phyloP scores from a whole-genome alignment of 2,113 vertebrate genomes.

The Brachyistius frenatus region DNA sequence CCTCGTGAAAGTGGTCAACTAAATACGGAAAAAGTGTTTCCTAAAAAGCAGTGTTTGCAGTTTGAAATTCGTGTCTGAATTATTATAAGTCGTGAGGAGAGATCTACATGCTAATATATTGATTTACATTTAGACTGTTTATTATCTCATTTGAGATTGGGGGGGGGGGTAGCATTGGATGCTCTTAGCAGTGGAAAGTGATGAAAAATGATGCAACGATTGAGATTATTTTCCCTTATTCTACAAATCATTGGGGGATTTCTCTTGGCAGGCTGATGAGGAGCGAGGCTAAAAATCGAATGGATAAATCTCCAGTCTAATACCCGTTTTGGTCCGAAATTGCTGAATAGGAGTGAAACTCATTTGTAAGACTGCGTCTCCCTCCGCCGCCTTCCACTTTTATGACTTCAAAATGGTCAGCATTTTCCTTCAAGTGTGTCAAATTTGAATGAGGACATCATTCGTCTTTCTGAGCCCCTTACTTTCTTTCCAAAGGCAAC shows the following conservation, averaged over 20 bases:
- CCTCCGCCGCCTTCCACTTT: slow-evolving; percentile 61
- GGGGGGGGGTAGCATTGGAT: background rate
- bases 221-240: slow-evolving; percentile 75
- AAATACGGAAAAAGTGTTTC: background rate
- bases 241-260: slow-evolving; percentile 53
- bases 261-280: slow-evolving; percentile 54
- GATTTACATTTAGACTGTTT: slow-evolving; percentile 64
- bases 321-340: slow-evolving; percentile 68
- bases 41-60: slow-evolving; percentile 24
- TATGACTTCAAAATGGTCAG: slow-evolving; percentile 79
- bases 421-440: slow-evolving; percentile 80
- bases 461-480: slow-evolving; percentile 65
- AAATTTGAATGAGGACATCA: slow-evolving; percentile 80
- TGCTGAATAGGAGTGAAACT: slow-evolving; percentile 76
- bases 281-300: slow-evolving; percentile 62
- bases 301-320: slow-evolving; percentile 65
- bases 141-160: slow-evolving; percentile 44
- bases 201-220: slow-evolving; percentile 80
- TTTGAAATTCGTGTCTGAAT: slow-evolving; percentile 39
- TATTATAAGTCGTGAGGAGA: slow-evolving; percentile 16
- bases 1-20: slow-evolving; percentile 37
- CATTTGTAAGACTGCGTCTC: slow-evolving; percentile 65
- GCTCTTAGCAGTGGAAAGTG: slow-evolving; percentile 49
- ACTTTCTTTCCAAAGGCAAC: slow-evolving; percentile 64
- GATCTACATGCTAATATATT: slow-evolving; percentile 44